These are phyloP conservation scores for Quadroppia sp. DNA, from an alignment of 2,888 invertebrate genomes.

Conservation along the genomic window DNA sequence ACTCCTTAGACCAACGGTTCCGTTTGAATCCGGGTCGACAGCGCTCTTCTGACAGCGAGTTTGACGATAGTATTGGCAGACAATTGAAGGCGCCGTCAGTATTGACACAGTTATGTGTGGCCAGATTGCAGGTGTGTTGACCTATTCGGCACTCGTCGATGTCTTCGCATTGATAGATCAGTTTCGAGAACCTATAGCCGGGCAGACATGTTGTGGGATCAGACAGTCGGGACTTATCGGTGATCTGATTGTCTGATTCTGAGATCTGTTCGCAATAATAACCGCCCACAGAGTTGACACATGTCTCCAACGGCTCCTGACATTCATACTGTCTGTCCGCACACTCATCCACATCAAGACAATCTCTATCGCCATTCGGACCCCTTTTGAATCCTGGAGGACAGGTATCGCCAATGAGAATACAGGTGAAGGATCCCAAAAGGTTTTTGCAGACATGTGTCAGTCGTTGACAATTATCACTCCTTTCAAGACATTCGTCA, in stretches of 20 bases:
- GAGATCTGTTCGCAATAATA: constrained; percentile 55
- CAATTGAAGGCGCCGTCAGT: constrained; percentile 57
- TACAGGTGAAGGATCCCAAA: constrained; percentile 38
- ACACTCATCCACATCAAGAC: constrained; percentile 54
- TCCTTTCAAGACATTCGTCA: constrained; percentile 54
- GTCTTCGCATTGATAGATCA: constrained; percentile 50
- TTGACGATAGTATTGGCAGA: constrained; percentile 48
- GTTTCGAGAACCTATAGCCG: constrained; percentile 27
- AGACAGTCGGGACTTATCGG: constrained; percentile 16
- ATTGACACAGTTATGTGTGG: constrained; percentile 56
- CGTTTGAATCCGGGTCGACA: constrained; percentile 21
- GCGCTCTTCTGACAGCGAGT: neutral
- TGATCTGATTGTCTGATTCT: constrained; percentile 52
- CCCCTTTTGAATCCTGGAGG: constrained; percentile 20
- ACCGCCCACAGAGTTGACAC: constrained; percentile 60
- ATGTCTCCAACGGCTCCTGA: constrained; percentile 62
- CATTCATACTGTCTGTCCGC: constrained; percentile 55
- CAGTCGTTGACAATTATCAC: constrained; percentile 52
- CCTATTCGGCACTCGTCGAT: constrained; percentile 55
- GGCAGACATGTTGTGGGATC: constrained; percentile 20
- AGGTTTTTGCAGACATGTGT: constrained; percentile 39
- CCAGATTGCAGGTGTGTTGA: constrained; percentile 51
- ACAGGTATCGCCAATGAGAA: constrained; percentile 32
- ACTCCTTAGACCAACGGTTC: constrained; percentile 11
- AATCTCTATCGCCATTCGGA: constrained; percentile 17